Conservation (phyloP, 2,797 vertebrate genomes). For the Oreonectes daqikongensis region DNA sequence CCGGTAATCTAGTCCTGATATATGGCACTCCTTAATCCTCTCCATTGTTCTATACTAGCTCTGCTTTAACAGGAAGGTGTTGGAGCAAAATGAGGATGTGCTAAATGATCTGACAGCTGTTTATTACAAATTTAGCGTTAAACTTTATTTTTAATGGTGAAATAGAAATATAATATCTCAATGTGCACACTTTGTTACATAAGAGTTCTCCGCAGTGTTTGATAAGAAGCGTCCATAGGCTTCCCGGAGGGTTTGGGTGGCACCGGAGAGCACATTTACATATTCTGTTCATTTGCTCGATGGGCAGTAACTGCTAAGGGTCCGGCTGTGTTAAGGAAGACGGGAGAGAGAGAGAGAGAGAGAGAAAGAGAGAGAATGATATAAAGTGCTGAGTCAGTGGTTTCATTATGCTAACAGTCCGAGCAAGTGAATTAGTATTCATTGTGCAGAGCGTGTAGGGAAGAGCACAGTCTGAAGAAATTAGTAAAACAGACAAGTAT, state of each 20-base stretch:
- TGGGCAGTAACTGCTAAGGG: constrained; percentile 44
- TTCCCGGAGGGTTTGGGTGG: not conserved
- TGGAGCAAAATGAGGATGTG: not conserved
- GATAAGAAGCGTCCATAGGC: constrained; percentile 1
- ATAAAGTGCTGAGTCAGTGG: constrained; percentile 53
- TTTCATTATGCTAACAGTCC: constrained; percentile 27
- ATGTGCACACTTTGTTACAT: not conserved
- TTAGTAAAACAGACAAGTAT: not conserved
- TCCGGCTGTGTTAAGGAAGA: constrained; percentile 1
- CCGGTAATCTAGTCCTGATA: constrained; percentile 19
- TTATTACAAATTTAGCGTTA: not conserved
- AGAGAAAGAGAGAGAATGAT: constrained; percentile 32
- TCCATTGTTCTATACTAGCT: constrained; percentile 14
- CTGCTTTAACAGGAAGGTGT: constrained; percentile 4
- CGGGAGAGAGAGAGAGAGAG: constrained; percentile 27
- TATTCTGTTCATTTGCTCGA: constrained; percentile 51
- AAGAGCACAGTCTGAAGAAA: constrained; percentile 19
- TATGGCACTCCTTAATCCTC: constrained; percentile 11
- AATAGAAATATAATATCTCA: not conserved
- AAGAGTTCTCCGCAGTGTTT: constrained; percentile 31
- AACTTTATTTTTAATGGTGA: not conserved
- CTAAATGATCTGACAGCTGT: not conserved
- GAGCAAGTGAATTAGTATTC: constrained; percentile 37
- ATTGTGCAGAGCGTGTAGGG: constrained; percentile 10
- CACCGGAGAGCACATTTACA: constrained; percentile 44